A percentile compares a stretch with the other conserved stretches of the same genome.
Evolutionary conservation across 1,140 invertebrate genomes (phyloP).

Genomic region (Halyomorpha halys): DNA sequence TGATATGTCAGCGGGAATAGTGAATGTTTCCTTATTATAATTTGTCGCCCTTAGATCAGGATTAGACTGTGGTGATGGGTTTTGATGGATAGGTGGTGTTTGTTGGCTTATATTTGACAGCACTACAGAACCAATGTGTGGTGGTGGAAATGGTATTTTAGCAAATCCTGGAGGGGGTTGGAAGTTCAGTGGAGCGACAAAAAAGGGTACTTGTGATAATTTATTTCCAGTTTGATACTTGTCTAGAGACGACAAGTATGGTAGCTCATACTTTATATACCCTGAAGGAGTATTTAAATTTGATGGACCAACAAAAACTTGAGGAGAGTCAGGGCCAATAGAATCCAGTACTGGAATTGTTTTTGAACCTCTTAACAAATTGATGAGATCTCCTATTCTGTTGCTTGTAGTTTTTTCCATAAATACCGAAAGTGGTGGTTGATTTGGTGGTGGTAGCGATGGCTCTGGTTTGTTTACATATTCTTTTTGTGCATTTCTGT

Average conservation of each 20-base stretch:
- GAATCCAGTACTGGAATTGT: constrained; percentile 64
- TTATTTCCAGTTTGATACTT: constrained; percentile 57
- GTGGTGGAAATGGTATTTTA: constrained; percentile 70
- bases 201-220: constrained; percentile 63
- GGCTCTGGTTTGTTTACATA: constrained; percentile 32
- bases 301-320: constrained; percentile 68
- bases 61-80: neutral
- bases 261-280: constrained; percentile 69
- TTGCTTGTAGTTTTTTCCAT: constrained; percentile 45
- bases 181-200: constrained; percentile 71
- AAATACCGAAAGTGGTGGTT: constrained; percentile 69
- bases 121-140: constrained; percentile 73
- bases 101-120: constrained; percentile 37
- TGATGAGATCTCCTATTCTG: constrained; percentile 56
- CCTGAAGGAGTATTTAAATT: constrained; percentile 55
- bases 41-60: constrained; percentile 3
- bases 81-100: constrained; percentile 23
- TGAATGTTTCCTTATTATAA: constrained; percentile 21
- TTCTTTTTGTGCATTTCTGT: constrained; percentile 15
- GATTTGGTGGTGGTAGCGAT: constrained; percentile 47
- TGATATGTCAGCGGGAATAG: constrained; percentile 28
- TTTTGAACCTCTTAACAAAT: constrained; percentile 53
- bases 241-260: constrained; percentile 64
- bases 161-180: constrained; percentile 66
- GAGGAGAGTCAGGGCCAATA: constrained; percentile 51